Evolutionary conservation across 2,113 vertebrate genomes (phyloP), one percentile per base, ranked within the genome.

Genomic region (Pelvicachromis taeniatus): DNA sequence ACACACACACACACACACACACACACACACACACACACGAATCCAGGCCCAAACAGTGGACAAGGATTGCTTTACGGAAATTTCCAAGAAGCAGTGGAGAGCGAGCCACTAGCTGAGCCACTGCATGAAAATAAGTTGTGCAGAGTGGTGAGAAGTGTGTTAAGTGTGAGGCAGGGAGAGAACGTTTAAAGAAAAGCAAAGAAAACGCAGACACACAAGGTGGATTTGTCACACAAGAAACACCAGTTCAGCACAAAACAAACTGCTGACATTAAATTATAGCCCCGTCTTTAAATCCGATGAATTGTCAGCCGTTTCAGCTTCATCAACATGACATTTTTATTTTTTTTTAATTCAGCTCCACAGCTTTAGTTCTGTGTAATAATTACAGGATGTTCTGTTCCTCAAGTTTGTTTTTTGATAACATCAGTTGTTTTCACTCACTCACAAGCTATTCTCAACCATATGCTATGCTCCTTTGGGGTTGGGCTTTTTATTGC

Each of bases 41-140:
- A 75, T 63, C 80, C 84, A 83, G 86, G 81, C 53, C 80, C 91
- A 78, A 89, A 91, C 85, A 87, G 84, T 56, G 85, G 53, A 84
- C 91, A 85, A 79, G 59, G 87, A 92, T 89, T 94, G 91, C 91
- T 91, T 83, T 90, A 93, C 81, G 89, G 95, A 94, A 95, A 95
- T 94, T 94, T 95, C 92, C 94, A 93, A 81, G 82, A 85, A 87
- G 85, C 82, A 82, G 63, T 12, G 13, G 35, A 82, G 88, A 58
- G 86, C 42, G 3, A 87, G 70, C 80, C 79, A 50, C 45, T 79
- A 50, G 83, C 85, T 53, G 50, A 80, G 78, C 53, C 11, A 45
- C 83, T 85, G 88, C 77, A 85, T 90, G 85, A 92, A 88, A 92
- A 94, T 86, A 83, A 91, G 87, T 59, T 55, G 12, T 55, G 38